Conservation (phyloP, 1,140 invertebrate species). For the Wiebesia pumilae region DNA sequence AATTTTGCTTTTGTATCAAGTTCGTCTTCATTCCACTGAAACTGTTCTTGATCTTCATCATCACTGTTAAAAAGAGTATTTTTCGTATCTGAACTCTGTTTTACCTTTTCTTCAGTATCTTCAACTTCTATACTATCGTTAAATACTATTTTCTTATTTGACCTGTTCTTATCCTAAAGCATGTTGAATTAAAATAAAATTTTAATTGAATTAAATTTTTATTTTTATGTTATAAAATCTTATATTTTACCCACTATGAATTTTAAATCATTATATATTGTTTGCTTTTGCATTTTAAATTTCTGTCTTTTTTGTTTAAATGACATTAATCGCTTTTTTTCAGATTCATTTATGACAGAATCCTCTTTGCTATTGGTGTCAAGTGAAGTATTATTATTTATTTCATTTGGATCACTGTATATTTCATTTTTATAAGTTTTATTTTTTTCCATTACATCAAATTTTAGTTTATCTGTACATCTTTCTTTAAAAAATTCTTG, state of each 20-base stretch:
- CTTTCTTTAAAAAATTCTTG: too few relatives aligned
- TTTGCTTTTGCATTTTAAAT: conserved; percentile 76
- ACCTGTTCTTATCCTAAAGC: conserved; percentile 73
- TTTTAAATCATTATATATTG: conserved; percentile 76
- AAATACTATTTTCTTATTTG: conserved; percentile 78
- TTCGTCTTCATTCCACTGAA: conserved; percentile 73
- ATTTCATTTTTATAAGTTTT: too few relatives aligned
- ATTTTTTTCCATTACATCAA: too few relatives aligned
- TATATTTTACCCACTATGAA: conserved; percentile 70
- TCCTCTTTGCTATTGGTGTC: too few relatives aligned
- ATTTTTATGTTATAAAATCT: neutral
- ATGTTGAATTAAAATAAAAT: conserved; percentile 19
- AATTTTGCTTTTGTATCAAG: conserved; percentile 55
- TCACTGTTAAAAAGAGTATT: conserved; percentile 73
- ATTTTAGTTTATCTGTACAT: too few relatives aligned
- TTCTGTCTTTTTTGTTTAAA: conserved; percentile 76
- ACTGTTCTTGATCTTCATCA: conserved; percentile 74
- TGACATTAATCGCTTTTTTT: conserved; percentile 77
- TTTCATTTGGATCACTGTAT: too few relatives aligned
- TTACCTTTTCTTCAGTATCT: conserved; percentile 33
- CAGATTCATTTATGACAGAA: conserved; percentile 62
- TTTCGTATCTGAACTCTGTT: conserved; percentile 58
- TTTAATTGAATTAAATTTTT: conserved; percentile 29
- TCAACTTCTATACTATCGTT: conserved; percentile 70
- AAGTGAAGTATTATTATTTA: too few relatives aligned